Conservation (phyloP, 2,113 vertebrate genomes). For the Phylloscopus trochilus region DNA sequence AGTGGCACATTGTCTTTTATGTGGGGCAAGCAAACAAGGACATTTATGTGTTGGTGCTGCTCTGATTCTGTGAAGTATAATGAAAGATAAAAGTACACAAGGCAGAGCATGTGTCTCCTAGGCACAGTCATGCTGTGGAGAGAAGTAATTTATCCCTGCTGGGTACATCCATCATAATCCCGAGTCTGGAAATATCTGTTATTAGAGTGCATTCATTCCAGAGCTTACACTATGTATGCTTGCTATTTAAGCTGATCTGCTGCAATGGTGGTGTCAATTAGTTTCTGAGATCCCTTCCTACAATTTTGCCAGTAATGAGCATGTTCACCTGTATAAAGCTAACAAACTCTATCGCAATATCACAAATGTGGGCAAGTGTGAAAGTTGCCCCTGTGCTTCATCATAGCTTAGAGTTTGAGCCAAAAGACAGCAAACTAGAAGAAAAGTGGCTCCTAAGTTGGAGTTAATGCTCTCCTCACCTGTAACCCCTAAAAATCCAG, state of each 20-base stretch:
- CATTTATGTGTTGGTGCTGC: slow-evolving; percentile 24
- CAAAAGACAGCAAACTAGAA: neutral
- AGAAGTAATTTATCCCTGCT: slow-evolving; percentile 64
- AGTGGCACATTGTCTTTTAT: slow-evolving; percentile 3
- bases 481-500: neutral
- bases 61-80: slow-evolving; percentile 1
- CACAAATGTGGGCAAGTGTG: neutral
- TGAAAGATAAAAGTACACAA: slow-evolving; percentile 60
- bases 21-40: slow-evolving; percentile 52
- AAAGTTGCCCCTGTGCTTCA: neutral
- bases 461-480: neutral
- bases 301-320: neutral
- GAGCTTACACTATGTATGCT: neutral
- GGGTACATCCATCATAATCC: slow-evolving; percentile 54
- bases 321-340: neutral
- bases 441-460: neutral
- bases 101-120: slow-evolving; percentile 50
- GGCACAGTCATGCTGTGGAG: slow-evolving; percentile 41
- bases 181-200: slow-evolving; percentile 31
- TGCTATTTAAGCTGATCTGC: neutral
- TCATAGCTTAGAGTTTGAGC: neutral
- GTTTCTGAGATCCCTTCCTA: neutral
- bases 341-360: neutral
- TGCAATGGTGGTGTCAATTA: neutral
- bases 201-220: slow-evolving; percentile 23